Percentiles rank a stretch among this genome's conserved stretches.
These are phyloP conservation scores for Syngnathus floridae DNA, from an alignment of 2,113 vertebrate genomes.

Conservation along the genomic window DNA sequence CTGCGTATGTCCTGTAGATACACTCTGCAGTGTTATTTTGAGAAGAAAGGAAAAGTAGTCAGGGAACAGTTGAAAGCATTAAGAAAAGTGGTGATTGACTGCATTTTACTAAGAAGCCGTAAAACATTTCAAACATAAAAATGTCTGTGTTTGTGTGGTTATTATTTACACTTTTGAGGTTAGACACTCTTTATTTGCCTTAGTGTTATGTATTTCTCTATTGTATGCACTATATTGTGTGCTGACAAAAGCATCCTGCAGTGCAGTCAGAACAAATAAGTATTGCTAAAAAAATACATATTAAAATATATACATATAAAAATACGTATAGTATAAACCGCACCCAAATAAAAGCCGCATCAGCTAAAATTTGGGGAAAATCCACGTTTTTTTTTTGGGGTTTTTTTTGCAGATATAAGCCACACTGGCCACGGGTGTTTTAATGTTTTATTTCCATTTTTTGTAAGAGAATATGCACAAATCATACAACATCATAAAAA, in stretches of 20 bases:
- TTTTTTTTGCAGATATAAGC: too few species aligned
- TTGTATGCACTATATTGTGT: not conserved
- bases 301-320: not conserved
- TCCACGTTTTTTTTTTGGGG: too few species aligned
- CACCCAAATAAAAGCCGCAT: too few species aligned
- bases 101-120: not conserved
- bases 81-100: not conserved
- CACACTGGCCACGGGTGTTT: too few species aligned
- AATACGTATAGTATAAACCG: too few species aligned
- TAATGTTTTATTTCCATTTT: too few species aligned
- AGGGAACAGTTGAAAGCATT: not conserved
- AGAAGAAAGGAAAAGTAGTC: not conserved
- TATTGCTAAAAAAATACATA: not conserved
- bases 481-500: too few species aligned
- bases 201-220: not conserved
- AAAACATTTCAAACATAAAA: not conserved
- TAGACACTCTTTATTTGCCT: not conserved
- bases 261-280: not conserved
- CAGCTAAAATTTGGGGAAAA: too few species aligned
- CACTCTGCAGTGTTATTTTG: not conserved
- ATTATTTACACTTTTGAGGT: not conserved
- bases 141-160: not conserved
- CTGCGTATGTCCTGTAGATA: not conserved
- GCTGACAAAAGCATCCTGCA: not conserved
- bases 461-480: too few species aligned